phyloP scores from a whole-genome alignment of 2,797 vertebrate species.

The Emys orbicularis region DNA sequence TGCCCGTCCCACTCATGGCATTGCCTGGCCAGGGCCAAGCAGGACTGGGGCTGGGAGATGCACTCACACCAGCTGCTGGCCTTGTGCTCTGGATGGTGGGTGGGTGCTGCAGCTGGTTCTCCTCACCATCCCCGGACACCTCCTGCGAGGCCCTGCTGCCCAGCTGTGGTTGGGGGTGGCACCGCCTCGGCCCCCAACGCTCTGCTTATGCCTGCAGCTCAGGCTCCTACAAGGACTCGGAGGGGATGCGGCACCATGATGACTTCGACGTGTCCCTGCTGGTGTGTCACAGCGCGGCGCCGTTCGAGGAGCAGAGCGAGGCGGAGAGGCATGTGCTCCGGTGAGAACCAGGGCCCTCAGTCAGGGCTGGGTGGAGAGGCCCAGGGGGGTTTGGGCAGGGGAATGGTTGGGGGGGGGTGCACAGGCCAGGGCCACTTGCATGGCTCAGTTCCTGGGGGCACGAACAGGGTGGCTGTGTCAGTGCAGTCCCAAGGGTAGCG shows the following conservation, averaged over 20 bases:
- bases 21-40: no score
- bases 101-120: background rate
- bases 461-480: background rate
- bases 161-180: background rate
- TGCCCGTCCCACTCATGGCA: no score
- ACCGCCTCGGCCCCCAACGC: background rate
- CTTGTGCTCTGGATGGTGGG: background rate
- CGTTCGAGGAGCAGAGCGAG: conserved; percentile 97
- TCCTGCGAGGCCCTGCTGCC: no score
- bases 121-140: no score
- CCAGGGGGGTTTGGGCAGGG: background rate
- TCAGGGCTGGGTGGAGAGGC: no score
- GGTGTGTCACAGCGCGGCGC: conserved; percentile 93
- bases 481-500: no score
- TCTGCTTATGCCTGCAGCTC: conserved; percentile 77
- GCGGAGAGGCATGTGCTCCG: conserved; percentile 92
- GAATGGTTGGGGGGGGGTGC: no score
- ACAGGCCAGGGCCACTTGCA: no score
- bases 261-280: conserved; percentile 98
- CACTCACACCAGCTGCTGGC: background rate
- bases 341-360: conserved; percentile 74
- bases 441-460: background rate
- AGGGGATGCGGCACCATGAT: conserved; percentile 94
- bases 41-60: no score
- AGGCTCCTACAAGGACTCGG: conserved; percentile 94